These are phyloP conservation scores for Brenthis ino DNA, from an alignment of 2,888 invertebrate species.

Conservation along the genomic window DNA sequence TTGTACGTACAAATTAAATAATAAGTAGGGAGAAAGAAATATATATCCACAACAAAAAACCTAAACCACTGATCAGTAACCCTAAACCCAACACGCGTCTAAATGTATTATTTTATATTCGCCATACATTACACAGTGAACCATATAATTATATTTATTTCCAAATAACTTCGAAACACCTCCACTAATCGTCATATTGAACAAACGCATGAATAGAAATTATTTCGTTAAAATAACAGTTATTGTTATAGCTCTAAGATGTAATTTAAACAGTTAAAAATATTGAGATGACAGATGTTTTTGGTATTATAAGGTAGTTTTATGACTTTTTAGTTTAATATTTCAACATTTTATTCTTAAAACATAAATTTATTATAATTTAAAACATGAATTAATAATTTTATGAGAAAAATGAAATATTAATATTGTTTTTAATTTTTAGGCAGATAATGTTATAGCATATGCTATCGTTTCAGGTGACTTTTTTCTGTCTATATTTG, in stretches of 20 bases:
- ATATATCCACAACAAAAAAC: constrained; percentile 74
- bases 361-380: not conserved
- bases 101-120: not conserved
- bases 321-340: constrained; percentile 14
- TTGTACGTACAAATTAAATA: not conserved
- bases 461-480: no score
- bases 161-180: constrained; percentile 30
- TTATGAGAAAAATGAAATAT: constrained; percentile 6
- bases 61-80: constrained; percentile 59
- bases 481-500: no score
- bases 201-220: constrained; percentile 26
- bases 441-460: no score
- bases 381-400: not conserved
- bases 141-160: constrained; percentile 25
- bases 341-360: constrained; percentile 8
- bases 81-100: constrained; percentile 54
- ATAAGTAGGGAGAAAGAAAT: constrained; percentile 53
- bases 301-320: constrained; percentile 7
- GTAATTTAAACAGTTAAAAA: constrained; percentile 20
- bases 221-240: constrained; percentile 29
- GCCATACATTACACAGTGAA: constrained; percentile 16
- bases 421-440: not conserved
- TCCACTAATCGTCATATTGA: constrained; percentile 24
- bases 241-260: constrained; percentile 8
- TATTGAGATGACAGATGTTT: constrained; percentile 4